Evolutionary conservation across 2,113 vertebrate genomes (phyloP), one percentile per base, ranked within the genome.

Genomic region (Chionomys nivalis): DNA sequence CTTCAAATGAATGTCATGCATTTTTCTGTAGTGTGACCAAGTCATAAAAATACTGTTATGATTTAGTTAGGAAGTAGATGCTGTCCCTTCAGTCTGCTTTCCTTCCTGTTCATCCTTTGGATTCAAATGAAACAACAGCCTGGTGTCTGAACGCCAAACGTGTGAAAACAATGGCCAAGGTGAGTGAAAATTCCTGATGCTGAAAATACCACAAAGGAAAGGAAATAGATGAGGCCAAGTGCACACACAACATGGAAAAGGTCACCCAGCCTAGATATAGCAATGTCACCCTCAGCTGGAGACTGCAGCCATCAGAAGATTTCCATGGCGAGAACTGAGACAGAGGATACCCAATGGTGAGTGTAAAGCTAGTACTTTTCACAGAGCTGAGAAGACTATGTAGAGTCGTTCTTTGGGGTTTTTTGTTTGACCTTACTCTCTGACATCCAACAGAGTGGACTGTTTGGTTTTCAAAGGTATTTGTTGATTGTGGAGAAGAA

Each of bases 151-250:
- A 97, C 96, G 91, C 87, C 96, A 95, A 97, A 96, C 52, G 94
- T 66, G 93, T 14, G 26, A 97, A 98, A 98, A 98, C 98, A 98
- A 98, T 98, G 92, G 98, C 75, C 78, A 95, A 98, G 96, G 97
- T 98, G 98, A 98, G 97, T 98, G 98, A 98, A 89, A 96, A 88
- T 98, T 98, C 98, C 98, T 97, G 93, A 13, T 94, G 95, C 95
- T 98, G 96, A 97, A 97, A 98, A 96, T 93, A 98, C 5, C 97
- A 97, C 91, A 94, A 89, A 96, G 93, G 73, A 97, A 97, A 95
- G 94, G 89, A 97, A 97, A 97, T 4, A 94, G 96, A 90, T 24
- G 96, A 94, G 95, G 88, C 6, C 19, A 85, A 87, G 92, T 19
- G 42, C 95, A 97, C 88, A 49, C 47, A 65, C 61, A 66, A 91